These are phyloP conservation scores for Xiphophorus maculatus DNA, from an alignment of 2,113 vertebrate genomes.

Conservation along the genomic window DNA sequence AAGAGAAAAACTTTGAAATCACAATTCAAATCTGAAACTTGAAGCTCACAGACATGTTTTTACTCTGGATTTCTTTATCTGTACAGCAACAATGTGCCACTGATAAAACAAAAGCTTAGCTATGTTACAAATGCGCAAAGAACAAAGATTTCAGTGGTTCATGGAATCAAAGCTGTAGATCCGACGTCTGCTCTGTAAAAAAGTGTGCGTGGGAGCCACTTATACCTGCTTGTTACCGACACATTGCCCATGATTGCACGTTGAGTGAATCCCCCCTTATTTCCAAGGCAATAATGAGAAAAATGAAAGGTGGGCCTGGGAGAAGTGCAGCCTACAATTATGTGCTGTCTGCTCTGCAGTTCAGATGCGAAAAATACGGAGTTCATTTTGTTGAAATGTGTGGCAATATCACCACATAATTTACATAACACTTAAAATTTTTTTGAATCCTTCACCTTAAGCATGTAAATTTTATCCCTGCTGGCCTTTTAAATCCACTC, in stretches of 20 bases:
- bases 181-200: neutral
- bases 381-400: neutral
- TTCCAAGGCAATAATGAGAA: slow-evolving; percentile 65
- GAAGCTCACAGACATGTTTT: neutral
- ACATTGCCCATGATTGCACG: slow-evolving; percentile 64
- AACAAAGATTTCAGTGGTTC: too few relatives aligned
- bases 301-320: slow-evolving; percentile 62
- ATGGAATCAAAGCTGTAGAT: too few relatives aligned
- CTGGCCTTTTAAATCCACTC: neutral
- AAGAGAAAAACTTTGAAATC: neutral
- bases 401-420: neutral
- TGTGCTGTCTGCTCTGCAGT: slow-evolving; percentile 21
- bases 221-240: slow-evolving; percentile 58
- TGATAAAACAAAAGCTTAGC: too few relatives aligned
- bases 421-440: neutral
- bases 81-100: too few relatives aligned
- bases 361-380: neutral
- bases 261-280: slow-evolving; percentile 51
- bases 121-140: too few relatives aligned
- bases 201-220: slow-evolving; percentile 21
- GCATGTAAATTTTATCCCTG: neutral
- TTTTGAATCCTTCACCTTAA: neutral
- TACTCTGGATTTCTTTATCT: neutral
- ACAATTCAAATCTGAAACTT: neutral
- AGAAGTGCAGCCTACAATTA: slow-evolving; percentile 65